Percentiles rank a stretch among this genome's conserved stretches.
These are phyloP conservation scores for Peromyscus leucopus DNA, from an alignment of 2,113 vertebrate species.

Conservation along the genomic window DNA sequence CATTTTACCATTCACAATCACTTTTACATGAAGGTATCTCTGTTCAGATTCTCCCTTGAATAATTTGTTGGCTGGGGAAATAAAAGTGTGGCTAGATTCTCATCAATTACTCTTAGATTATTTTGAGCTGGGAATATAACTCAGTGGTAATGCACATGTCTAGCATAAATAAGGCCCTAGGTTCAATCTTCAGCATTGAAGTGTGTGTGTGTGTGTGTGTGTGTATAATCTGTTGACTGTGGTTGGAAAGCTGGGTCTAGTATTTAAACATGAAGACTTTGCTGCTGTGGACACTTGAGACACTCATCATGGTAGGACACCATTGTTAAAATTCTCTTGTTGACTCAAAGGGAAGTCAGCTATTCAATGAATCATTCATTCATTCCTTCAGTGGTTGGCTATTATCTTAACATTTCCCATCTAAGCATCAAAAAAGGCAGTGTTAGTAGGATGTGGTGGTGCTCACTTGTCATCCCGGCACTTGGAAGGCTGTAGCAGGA, in stretches of 20 bases:
- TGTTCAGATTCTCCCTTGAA: background rate
- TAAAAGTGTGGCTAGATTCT: background rate
- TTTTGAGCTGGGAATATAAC: background rate
- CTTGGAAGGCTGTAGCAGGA: background rate
- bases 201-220: background rate
- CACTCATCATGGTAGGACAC: background rate
- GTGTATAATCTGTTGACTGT: background rate
- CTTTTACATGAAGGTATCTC: background rate
- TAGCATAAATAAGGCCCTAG: background rate
- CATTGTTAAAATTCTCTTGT: background rate
- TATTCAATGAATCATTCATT: background rate
- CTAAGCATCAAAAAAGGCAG: background rate
- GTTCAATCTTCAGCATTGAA: background rate
- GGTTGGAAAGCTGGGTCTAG: background rate
- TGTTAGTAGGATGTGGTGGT: background rate
- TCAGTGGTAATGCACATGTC: background rate
- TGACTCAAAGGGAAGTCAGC: background rate
- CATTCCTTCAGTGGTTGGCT: background rate
- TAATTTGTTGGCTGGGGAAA: background rate
- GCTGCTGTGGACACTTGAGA: background rate
- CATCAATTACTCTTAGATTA: background rate
- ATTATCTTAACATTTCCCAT: background rate
- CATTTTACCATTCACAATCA: background rate
- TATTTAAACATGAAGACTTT: background rate
- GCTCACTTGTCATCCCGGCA: background rate